Conservation (phyloP, 2,888 invertebrate genomes). For the Thymelicus sylvestris region DNA sequence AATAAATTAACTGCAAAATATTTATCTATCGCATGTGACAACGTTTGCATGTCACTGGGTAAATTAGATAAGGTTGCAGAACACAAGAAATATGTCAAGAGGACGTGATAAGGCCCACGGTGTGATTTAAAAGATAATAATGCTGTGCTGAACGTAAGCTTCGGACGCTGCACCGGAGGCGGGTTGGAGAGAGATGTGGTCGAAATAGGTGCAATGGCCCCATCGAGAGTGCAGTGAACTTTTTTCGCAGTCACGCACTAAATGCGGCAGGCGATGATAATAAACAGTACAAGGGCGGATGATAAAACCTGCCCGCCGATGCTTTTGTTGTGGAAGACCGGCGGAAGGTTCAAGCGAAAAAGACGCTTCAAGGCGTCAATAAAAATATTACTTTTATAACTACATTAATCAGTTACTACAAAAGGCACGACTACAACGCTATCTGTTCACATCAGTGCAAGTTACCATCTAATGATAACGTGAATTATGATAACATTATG, state of each 20-base stretch:
- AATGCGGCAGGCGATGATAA: conserved; percentile 60
- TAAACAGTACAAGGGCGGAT: conserved; percentile 67
- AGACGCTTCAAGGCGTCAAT: background rate
- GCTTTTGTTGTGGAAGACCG: conserved; percentile 46
- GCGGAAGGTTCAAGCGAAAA: background rate
- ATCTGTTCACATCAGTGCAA: background rate
- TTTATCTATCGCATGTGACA: conserved; percentile 62
- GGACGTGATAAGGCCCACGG: conserved; percentile 50
- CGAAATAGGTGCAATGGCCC: conserved; percentile 53
- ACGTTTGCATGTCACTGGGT: conserved; percentile 67
- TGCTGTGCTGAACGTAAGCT: conserved; percentile 34
- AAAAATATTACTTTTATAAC: background rate
- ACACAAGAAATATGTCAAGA: conserved; percentile 59
- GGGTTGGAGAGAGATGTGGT: conserved; percentile 40
- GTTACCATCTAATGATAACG: conserved; percentile 21
- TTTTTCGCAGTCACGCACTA: conserved; percentile 57
- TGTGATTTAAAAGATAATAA: conserved; percentile 42
- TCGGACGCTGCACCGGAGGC: conserved; percentile 27
- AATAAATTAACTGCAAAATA: conserved; percentile 52
- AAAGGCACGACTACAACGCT: background rate
- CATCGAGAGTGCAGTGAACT: conserved; percentile 68
- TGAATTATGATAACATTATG: conserved; percentile 1
- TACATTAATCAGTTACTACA: background rate
- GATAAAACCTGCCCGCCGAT: conserved; percentile 58
- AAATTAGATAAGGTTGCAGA: conserved; percentile 65